These are phyloP conservation scores for Hoplostethus atlanticus DNA, from an alignment of 2,797 vertebrate species.

Conservation along the genomic window DNA sequence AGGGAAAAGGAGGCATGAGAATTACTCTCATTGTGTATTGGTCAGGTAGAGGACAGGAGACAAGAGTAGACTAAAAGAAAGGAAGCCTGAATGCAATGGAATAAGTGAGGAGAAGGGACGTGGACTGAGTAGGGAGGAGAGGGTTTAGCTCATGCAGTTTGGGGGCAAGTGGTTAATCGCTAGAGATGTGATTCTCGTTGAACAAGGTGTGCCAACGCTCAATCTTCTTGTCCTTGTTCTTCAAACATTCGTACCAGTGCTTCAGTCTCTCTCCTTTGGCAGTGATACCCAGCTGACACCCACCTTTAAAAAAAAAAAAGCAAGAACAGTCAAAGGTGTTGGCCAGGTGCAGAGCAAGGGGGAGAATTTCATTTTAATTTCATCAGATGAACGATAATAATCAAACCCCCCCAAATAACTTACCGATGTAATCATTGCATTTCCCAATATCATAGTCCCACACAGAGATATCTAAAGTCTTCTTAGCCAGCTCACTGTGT, in stretches of 20 bases:
- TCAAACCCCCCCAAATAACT: conserved; percentile 50
- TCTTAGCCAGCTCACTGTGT: conserved; percentile 96
- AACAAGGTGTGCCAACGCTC: conserved; percentile 97
- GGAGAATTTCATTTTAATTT: conserved; percentile 9
- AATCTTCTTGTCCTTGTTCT: conserved; percentile 99
- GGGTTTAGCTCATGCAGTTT: conserved; percentile 70
- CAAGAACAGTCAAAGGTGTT: neutral
- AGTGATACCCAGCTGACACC: conserved; percentile 95
- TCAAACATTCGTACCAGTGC: conserved; percentile 98
- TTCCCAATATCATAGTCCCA: conserved; percentile 99
- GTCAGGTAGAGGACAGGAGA: conserved; percentile 31
- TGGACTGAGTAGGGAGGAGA: conserved; percentile 47
- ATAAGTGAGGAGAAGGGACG: conserved; percentile 34
- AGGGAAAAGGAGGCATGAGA: conserved; percentile 18
- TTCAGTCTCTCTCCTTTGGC: conserved; percentile 97
- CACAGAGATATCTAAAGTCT: conserved; percentile 93
- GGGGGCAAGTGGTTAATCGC: conserved; percentile 86
- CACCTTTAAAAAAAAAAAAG: conserved; percentile 80
- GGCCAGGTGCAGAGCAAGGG: conserved; percentile 13
- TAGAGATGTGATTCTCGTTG: conserved; percentile 91
- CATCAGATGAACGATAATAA: conserved; percentile 2
- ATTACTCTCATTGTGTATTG: conserved; percentile 36
- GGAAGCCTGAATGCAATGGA: conserved; percentile 15
- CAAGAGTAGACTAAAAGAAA: conserved; percentile 24
- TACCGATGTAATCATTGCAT: conserved; percentile 96